A percentile compares a stretch with the other conserved stretches of the same genome.
Evolutionary conservation across 2,113 vertebrate genomes (phyloP).

Genomic region (Ciconia boyciana): DNA sequence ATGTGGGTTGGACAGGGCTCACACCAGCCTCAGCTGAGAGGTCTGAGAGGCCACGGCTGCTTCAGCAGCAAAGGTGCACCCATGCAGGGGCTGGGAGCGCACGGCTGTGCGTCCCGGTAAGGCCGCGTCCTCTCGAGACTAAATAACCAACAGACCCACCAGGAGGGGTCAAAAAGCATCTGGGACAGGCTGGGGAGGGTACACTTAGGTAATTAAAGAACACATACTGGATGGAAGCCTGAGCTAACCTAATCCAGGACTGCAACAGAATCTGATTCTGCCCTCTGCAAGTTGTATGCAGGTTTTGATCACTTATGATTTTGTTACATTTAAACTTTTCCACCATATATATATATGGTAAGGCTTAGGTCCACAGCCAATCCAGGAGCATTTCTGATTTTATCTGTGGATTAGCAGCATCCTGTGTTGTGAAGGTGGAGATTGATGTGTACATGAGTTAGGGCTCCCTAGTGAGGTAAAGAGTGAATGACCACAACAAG

Average conservation of each 20-base stretch:
- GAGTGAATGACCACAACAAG: not conserved
- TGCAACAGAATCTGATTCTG: not conserved
- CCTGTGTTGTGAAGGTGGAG: not conserved
- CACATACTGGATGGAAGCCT: no score
- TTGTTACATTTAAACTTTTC: not conserved
- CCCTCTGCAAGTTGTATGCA: not conserved
- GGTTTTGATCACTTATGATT: not conserved
- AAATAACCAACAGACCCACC: accelerated
- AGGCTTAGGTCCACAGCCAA: not conserved
- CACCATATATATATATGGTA: no score
- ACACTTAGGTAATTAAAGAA: not conserved
- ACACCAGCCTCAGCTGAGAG: not conserved
- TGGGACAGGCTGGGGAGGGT: not conserved
- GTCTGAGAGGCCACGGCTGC: not conserved
- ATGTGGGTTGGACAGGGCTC: not conserved
- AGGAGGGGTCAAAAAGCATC: not conserved
- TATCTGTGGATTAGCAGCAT: not conserved
- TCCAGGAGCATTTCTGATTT: not conserved
- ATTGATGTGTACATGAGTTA: not conserved
- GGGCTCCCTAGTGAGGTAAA: not conserved
- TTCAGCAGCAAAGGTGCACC: not conserved
- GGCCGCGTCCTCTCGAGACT: not conserved
- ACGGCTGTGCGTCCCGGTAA: accelerated
- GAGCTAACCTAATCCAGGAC: not conserved
- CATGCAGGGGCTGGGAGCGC: not conserved